These are phyloP conservation scores for Oryzias sinensis DNA, from an alignment of 2,797 vertebrate genomes.

Conservation along the genomic window DNA sequence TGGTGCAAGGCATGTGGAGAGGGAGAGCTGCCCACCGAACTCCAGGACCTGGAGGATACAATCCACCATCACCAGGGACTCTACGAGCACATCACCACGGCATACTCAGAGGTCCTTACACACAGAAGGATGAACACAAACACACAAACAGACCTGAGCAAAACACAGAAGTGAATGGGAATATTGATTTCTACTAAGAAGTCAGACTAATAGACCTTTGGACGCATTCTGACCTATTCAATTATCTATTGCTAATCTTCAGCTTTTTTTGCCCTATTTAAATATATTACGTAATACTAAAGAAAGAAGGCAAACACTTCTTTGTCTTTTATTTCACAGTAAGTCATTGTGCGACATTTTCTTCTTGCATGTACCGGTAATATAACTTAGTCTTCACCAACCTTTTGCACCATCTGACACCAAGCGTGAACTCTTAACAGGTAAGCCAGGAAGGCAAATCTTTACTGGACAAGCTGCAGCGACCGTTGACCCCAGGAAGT, in stretches of 20 bases:
- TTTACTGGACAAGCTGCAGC: constrained; percentile 93
- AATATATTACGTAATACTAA: background rate
- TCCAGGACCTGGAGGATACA: constrained; percentile 96
- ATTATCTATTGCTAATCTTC: background rate
- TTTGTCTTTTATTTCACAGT: background rate
- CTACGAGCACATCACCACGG: constrained; percentile 93
- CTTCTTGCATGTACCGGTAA: too few relatives aligned
- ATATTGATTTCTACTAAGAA: background rate
- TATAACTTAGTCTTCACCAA: background rate
- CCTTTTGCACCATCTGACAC: background rate
- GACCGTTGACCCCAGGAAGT: constrained; percentile 93
- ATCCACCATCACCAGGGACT: constrained; percentile 98
- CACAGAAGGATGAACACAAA: background rate
- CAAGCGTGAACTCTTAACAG: constrained; percentile 59
- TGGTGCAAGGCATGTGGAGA: constrained; percentile 99
- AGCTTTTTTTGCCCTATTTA: background rate
- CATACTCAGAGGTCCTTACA: constrained; percentile 88
- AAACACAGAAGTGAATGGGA: constrained; percentile 15
- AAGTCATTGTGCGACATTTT: background rate
- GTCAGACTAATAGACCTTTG: constrained; percentile 1
- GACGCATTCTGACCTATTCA: background rate
- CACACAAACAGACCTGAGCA: background rate
- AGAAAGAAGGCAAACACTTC: background rate
- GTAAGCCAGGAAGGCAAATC: constrained; percentile 98
- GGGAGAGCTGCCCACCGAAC: constrained; percentile 94